phyloP scores from a whole-genome alignment of 2,113 vertebrate species.

The Rhinopomastus cyanomelas region DNA sequence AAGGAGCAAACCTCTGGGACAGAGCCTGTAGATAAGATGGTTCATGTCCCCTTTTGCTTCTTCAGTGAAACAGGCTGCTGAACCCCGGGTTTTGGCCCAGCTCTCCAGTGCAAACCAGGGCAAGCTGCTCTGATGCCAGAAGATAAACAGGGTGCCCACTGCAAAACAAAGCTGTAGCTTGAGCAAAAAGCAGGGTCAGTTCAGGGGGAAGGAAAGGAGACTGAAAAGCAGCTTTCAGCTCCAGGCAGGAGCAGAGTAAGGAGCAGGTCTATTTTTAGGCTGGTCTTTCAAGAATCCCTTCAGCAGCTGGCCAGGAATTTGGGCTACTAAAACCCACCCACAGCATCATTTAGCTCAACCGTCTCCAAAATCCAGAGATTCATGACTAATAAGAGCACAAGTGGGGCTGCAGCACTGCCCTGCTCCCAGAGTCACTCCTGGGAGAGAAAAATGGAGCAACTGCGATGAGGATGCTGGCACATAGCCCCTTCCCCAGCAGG shows the following conservation, averaged over 20 bases:
- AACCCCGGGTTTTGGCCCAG: neutral
- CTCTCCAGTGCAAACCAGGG: neutral
- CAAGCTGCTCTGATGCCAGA: neutral
- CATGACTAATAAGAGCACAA: neutral
- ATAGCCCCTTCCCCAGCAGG: neutral
- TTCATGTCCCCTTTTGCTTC: neutral
- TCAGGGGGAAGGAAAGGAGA: neutral
- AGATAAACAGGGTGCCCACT: neutral
- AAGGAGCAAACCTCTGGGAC: conserved; percentile 16
- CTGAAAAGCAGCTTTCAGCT: neutral
- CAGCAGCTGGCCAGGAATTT: neutral
- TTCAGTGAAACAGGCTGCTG: neutral
- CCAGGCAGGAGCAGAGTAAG: neutral
- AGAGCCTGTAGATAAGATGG: neutral
- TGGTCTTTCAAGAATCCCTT: neutral
- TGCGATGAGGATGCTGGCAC: too few species aligned
- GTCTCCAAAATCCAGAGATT: neutral
- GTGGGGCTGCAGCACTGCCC: fast-evolving
- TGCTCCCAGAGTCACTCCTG: fast-evolving
- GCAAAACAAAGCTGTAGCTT: neutral
- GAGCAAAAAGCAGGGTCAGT: neutral
- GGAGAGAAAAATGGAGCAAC: neutral
- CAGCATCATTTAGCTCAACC: neutral
- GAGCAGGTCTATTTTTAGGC: conserved; percentile 32
- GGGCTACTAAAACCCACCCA: neutral